Evolutionary conservation across 1,140 invertebrate genomes (phyloP).

Genomic region (Melitaea cinxia): DNA sequence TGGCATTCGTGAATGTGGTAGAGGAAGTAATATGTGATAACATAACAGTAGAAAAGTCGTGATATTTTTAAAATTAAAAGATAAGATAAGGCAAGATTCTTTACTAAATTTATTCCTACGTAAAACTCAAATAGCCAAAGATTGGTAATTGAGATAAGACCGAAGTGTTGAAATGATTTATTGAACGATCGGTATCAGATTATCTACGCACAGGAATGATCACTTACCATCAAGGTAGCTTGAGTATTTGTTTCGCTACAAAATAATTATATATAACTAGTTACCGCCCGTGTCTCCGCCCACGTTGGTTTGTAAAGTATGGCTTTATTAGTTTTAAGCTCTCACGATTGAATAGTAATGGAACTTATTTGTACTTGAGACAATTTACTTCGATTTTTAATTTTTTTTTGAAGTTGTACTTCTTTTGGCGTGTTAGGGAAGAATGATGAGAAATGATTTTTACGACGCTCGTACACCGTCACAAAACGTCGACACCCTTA

Average conservation of each 20-base stretch:
- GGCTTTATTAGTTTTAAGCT: background rate
- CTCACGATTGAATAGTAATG: too few relatives aligned
- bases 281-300: background rate
- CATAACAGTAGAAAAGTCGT: too few relatives aligned
- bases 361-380: too few relatives aligned
- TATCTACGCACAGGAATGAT: slow-evolving; percentile 1
- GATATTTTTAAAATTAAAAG: too few relatives aligned
- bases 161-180: slow-evolving; percentile 1
- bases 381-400: too few relatives aligned
- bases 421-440: too few relatives aligned
- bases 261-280: background rate
- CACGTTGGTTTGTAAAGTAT: background rate
- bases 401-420: too few relatives aligned
- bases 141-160: background rate
- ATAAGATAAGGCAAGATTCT: background rate
- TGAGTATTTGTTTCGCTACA: background rate
- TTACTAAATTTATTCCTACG: background rate
- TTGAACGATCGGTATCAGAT: background rate
- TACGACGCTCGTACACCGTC: too few relatives aligned
- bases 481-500: too few relatives aligned
- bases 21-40: too few relatives aligned
- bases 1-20: too few relatives aligned
- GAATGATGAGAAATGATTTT: too few relatives aligned
- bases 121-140: background rate
- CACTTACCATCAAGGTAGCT: background rate